phyloP scores from a whole-genome alignment of 2,888 invertebrate species.

The Dendrolimus pini region DNA sequence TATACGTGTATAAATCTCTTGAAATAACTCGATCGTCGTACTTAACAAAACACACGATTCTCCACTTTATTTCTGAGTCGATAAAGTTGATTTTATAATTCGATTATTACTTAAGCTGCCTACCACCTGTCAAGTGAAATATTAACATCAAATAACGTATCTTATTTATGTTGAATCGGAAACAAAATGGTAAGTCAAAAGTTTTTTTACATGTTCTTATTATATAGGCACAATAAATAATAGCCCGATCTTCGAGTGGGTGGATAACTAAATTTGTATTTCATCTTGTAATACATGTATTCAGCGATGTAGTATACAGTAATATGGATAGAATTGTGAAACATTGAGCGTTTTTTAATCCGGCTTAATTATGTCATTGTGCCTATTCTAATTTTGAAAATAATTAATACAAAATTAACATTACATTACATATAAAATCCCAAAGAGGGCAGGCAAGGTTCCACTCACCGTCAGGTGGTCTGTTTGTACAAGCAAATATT shows the following conservation, averaged over 20 bases:
- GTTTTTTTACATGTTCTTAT: slow-evolving; percentile 24
- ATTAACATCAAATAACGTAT: slow-evolving; percentile 76
- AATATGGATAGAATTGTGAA: background rate
- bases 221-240: slow-evolving; percentile 54
- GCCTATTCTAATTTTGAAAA: too few species aligned
- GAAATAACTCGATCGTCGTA: slow-evolving; percentile 18
- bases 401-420: too few species aligned
- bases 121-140: slow-evolving; percentile 77
- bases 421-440: too few species aligned
- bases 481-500: too few species aligned
- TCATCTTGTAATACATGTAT: slow-evolving; percentile 58
- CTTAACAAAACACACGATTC: background rate
- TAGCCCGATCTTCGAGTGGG: slow-evolving; percentile 53
- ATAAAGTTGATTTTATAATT: background rate
- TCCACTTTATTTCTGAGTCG: background rate
- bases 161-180: slow-evolving; percentile 77
- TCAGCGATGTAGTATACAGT: slow-evolving; percentile 16
- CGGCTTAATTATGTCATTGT: too few species aligned
- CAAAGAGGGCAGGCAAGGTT: too few species aligned
- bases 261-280: slow-evolving; percentile 72
- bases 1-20: slow-evolving; percentile 70
- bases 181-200: slow-evolving; percentile 72
- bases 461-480: too few species aligned
- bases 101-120: slow-evolving; percentile 27
- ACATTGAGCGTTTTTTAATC: too few species aligned